Evolutionary conservation across 2,113 vertebrate genomes (phyloP).

Genomic region (Cnemophilus loriae): DNA sequence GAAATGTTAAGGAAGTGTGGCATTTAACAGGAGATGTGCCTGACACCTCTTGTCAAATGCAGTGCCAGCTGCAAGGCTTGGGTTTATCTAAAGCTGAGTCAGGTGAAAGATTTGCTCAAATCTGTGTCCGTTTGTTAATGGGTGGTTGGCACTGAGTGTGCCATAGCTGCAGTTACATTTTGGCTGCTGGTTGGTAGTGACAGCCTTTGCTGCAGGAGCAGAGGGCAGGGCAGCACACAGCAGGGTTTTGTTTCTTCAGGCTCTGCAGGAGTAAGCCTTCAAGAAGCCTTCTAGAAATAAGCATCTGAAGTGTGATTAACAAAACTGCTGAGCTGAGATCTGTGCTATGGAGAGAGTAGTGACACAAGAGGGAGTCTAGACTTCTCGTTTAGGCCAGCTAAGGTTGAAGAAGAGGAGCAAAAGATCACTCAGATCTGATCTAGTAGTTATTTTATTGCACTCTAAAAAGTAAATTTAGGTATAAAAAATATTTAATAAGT

Average conservation of each 20-base stretch:
- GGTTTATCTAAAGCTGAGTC: not conserved
- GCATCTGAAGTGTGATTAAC: not conserved
- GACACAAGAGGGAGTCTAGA: fast-evolving
- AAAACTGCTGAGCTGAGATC: not conserved
- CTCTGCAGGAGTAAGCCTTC: not conserved
- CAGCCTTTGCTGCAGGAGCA: not conserved
- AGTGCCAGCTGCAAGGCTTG: fast-evolving
- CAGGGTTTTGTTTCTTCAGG: not conserved
- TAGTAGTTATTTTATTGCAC: not conserved
- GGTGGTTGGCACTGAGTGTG: not conserved
- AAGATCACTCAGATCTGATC: not conserved
- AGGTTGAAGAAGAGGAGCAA: not conserved
- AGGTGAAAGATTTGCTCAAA: not conserved
- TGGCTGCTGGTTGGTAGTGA: not conserved
- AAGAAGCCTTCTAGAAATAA: not conserved
- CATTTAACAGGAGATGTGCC: not conserved
- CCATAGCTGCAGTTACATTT: not conserved
- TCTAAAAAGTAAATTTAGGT: not conserved
- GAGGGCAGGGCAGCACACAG: not conserved
- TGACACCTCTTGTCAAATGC: not conserved
- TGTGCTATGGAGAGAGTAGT: not conserved
- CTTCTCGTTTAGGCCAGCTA: not conserved
- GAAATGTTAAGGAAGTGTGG: not conserved
- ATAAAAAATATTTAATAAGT: not conserved
- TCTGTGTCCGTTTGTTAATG: fast-evolving